Evolutionary conservation across 1,140 invertebrate species (phyloP), one percentile per base, ranked within the genome.

Genomic region (Hyphantria cunea): DNA sequence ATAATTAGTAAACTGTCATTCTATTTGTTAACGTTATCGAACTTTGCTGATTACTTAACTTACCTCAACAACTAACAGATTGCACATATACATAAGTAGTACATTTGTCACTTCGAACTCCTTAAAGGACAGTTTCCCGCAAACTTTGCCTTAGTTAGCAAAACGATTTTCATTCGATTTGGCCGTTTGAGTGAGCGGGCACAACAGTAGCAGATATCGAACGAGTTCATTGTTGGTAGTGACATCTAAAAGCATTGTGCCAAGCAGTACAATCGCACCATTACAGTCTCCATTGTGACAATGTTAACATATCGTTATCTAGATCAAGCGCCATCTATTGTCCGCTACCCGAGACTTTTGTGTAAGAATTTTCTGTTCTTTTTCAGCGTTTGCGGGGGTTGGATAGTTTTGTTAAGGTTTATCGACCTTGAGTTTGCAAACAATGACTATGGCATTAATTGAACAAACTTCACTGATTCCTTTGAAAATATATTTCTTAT

Each of bases 291-390:
- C 77, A 84, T 89, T 89, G 86, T 89, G 81, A 86, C 86, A 86
- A 85, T 88, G 86, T 88, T 89, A 86, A 88, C 86, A 88, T 88
- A 88, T 89, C 85, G 84, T 86, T 89, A 89, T 89, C 86, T 81
- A 76, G 81, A 89, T 89, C 86, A 86, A 89, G 81, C 86, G 85
- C 85, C 86, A 89, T 89, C 86, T 89, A 86, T 88, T 88, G 86
- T 89, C 78, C 84, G 74, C 63, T 68, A 51, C 48, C 48, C 64
- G 68, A 76, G 78, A 89, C 81, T 86, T 86, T 87, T 86, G 80
- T 84, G 74, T 72, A 78, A 75, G 76, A 78, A 80, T 78, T 49
- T 66, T 61, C 67, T 61, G 55, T 75, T 72, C 52, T 56, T 72
- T 70, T 72, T 66, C 64, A 68, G 64, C 55, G 45, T 71, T 71